Conservation (phyloP, 1,140 invertebrate species). For the Elysia chlorotica region DNA sequence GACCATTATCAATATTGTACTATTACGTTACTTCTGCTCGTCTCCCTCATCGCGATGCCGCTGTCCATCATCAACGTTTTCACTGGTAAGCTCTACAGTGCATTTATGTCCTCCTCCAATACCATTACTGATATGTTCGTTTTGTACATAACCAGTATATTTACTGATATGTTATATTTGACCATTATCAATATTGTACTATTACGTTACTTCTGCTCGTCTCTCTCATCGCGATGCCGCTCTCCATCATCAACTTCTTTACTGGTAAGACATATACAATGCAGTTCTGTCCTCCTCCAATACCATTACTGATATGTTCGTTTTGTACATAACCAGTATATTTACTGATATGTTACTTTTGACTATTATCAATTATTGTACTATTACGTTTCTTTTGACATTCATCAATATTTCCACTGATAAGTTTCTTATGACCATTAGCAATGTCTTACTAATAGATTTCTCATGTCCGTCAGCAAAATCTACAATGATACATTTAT, state of each 20-base stretch:
- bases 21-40: slow-evolving; percentile 79
- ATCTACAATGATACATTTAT: too few relatives aligned
- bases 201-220: slow-evolving; percentile 77
- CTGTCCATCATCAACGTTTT: slow-evolving; percentile 68
- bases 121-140: neutral
- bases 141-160: neutral
- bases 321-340: neutral
- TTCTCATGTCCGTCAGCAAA: neutral
- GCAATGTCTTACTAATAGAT: neutral
- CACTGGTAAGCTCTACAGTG: slow-evolving; percentile 65
- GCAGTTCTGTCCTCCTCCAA: neutral
- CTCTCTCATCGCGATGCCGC: slow-evolving; percentile 61
- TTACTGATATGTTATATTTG: too few relatives aligned
- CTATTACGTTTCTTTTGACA: slow-evolving; percentile 73
- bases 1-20: too few relatives aligned
- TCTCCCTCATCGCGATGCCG: slow-evolving; percentile 76
- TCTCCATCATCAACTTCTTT: slow-evolving; percentile 66
- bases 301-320: neutral
- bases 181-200: too few relatives aligned
- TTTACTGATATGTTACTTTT: too few relatives aligned
- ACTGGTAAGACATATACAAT: slow-evolving; percentile 67
- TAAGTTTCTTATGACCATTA: slow-evolving; percentile 65
- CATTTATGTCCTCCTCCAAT: neutral
- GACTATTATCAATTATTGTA: too few relatives aligned
- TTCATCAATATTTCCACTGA: slow-evolving; percentile 64